Base-by-base conservation (phyloP, 2,797 vertebrate species). In the Danio jaintianensis region DNA sequence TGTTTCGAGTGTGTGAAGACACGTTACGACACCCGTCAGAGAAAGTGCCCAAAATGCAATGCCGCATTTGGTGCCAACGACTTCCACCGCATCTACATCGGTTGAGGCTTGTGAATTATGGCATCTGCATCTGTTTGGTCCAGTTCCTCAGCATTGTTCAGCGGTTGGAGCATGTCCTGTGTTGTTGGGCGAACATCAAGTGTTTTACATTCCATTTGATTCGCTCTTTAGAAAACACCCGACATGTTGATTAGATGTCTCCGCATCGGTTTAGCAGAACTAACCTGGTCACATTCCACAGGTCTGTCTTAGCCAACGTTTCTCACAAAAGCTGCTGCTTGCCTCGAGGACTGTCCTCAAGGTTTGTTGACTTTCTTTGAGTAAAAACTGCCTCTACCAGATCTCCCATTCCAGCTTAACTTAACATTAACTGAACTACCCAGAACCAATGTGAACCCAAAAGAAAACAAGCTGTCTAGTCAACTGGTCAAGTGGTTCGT, bases 1-100 rank as follows among this genome's bases (percentile, higher is more conserved):
- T 99, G 98, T 91, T 99, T 98, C 1, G 97, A 99, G 90, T 98
- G 97, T 1, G 96, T 99, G 18, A 99, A 99, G 89, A 99, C 96
- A 0, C 96, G 97, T 75, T 98, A 98, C 1, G 97, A 99, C 91
- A 99, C 97, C 0, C 95, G 97, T 36, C 98, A 99, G 92, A 96
- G 97, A 86, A 99, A 99, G 82, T 98, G 97, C 86, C 97, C 98
- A 63, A 99, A 99, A 86, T 99, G 98, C 89, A 99, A 98, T 0
- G 96, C 96, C 0, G 97, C 98, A 36, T 99, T 99, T 1, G 97
- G 97, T 11, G 98, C 97, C 61, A 99, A 98, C 0, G 96, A 99
- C 91, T 99, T 98, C 91, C 98, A 99, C 74, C 96, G 97, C 83
- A 99, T 99, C 88, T 98, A 98, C 93, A 98, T 98, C 0, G 96